These are phyloP conservation scores for Glaucidium brasilianum DNA, from an alignment of 2,113 vertebrate species.

Conservation along the genomic window DNA sequence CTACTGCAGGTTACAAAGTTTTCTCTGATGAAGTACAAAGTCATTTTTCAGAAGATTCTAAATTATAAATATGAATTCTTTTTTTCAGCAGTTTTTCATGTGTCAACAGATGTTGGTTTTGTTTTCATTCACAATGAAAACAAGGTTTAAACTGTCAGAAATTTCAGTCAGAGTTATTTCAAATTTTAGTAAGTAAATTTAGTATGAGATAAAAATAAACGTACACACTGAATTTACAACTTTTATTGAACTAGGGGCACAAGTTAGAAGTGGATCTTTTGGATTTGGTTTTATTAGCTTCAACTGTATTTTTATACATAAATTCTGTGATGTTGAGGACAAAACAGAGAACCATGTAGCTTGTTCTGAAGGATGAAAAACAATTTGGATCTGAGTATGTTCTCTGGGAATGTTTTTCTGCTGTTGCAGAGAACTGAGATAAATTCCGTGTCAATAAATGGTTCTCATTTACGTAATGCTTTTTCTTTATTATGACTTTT, in stretches of 20 bases:
- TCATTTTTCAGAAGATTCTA: background rate
- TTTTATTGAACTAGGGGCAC: background rate
- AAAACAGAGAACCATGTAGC: background rate
- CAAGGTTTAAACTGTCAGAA: background rate
- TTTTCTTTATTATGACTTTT: background rate
- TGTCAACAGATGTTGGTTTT: background rate
- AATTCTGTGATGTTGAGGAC: background rate
- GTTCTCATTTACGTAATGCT: background rate
- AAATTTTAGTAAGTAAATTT: background rate
- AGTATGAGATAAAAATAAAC: background rate
- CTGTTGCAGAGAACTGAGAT: background rate
- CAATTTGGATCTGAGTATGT: background rate
- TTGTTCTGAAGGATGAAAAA: background rate
- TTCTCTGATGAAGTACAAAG: background rate
- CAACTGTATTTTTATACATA: background rate
- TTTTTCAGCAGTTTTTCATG: background rate
- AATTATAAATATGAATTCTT: background rate
- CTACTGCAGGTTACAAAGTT: background rate
- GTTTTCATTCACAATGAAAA: background rate
- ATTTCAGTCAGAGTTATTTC: background rate
- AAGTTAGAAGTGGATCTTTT: background rate
- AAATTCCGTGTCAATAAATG: background rate
- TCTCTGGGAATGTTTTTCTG: background rate
- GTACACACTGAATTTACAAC: background rate
- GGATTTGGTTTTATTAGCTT: background rate